Conservation (phyloP, 2,888 invertebrate genomes). For the Ctenicera cuprea region DNA sequence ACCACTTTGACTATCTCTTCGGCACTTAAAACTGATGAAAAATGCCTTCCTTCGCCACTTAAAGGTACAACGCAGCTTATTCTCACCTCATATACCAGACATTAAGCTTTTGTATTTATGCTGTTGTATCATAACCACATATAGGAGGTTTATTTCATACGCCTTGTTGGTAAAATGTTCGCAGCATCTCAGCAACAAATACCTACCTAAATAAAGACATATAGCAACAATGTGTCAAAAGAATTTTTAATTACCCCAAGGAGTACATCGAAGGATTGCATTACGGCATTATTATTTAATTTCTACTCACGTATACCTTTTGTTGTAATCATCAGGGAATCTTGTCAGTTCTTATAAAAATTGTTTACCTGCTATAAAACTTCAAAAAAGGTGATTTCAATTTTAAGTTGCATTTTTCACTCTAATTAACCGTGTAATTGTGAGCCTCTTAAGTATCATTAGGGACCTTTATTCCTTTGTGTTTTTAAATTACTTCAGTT, state of each 20-base stretch:
- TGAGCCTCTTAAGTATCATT: constrained; percentile 35
- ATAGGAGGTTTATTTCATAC: no score
- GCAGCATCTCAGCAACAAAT: no score
- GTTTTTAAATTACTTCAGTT: constrained; percentile 47
- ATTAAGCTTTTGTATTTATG: constrained; percentile 5
- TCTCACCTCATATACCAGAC: constrained; percentile 43
- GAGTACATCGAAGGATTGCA: no score
- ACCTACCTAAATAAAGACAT: no score
- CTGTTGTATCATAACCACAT: no score
- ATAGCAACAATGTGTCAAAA: no score
- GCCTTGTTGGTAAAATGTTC: no score
- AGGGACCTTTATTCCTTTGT: constrained; percentile 41
- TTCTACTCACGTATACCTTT: no score
- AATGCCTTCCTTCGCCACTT: constrained; percentile 57
- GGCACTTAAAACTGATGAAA: constrained; percentile 56
- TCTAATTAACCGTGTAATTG: constrained; percentile 50
- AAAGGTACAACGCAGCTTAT: constrained; percentile 41
- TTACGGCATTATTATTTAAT: no score
- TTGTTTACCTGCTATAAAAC: constrained; percentile 21
- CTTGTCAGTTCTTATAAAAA: constrained; percentile 6
- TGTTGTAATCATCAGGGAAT: neutral
- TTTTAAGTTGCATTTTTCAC: constrained; percentile 37
- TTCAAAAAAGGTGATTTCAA: constrained; percentile 30
- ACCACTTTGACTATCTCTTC: constrained; percentile 48
- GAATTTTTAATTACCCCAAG: no score